Conservation (phyloP, 1,140 invertebrate genomes). For the Zaprionus nigranus region DNA sequence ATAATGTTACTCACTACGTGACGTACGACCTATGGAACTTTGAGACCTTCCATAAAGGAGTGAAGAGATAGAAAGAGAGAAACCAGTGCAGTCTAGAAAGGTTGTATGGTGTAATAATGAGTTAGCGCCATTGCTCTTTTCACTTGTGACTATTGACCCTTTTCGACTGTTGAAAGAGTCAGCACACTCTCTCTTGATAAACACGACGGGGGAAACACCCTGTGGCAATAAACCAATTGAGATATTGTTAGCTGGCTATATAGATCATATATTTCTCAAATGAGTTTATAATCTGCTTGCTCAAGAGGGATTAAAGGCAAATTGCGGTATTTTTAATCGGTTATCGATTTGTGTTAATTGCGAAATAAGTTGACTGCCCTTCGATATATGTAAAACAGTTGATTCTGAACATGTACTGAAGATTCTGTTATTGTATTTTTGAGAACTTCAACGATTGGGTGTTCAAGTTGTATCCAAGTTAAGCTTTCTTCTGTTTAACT, state of each 20-base stretch:
- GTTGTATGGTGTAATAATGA: conserved; percentile 5
- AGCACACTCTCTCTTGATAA: background rate
- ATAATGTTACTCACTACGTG: conserved; percentile 23
- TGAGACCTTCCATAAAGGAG: background rate
- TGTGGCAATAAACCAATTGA: background rate
- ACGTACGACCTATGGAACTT: conserved; percentile 28
- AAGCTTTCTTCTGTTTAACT: background rate
- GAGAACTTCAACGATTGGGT: background rate
- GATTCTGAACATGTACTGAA: too few relatives aligned
- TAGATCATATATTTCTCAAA: background rate
- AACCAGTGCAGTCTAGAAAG: background rate
- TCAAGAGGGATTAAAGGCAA: background rate
- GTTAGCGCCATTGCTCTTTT: background rate
- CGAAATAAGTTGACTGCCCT: background rate
- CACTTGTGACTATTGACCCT: background rate
- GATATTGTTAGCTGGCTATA: background rate
- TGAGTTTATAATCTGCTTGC: background rate
- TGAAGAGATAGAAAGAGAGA: background rate
- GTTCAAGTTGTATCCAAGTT: background rate
- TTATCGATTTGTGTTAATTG: background rate
- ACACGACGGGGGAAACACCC: background rate
- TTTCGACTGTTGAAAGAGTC: background rate
- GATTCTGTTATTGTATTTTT: too few relatives aligned
- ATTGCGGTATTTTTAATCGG: background rate
- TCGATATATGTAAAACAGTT: background rate